Percentiles rank a stretch among this genome's conserved stretches.
Conservation (phyloP, 2,797 vertebrate species). For the Takifugu rubripes region DNA sequence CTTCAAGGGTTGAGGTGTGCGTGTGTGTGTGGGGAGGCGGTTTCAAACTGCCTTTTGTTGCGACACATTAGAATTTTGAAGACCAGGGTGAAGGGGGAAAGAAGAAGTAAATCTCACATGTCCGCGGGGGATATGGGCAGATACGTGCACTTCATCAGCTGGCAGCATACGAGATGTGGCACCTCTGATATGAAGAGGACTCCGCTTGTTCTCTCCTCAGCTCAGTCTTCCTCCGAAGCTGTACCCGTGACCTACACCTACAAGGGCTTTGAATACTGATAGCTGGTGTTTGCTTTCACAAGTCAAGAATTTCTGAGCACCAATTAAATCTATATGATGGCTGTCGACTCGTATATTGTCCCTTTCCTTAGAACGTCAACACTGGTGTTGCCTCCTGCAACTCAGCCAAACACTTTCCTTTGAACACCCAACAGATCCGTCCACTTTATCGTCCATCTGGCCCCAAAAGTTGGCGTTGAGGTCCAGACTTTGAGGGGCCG, state of each 20-base stretch:
- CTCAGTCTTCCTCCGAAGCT: slow-evolving; percentile 34
- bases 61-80: slow-evolving; percentile 56
- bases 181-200: slow-evolving; percentile 48
- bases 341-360: too few species aligned
- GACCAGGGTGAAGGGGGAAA: slow-evolving; percentile 26
- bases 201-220: slow-evolving; percentile 43
- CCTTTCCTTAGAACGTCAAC: too few species aligned
- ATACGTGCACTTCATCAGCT: slow-evolving; percentile 71
- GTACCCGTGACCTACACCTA: slow-evolving; percentile 40
- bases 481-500: too few species aligned
- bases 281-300: slow-evolving; percentile 34
- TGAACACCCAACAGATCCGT: too few species aligned
- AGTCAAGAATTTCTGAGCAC: too few species aligned
- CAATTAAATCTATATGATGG: too few species aligned
- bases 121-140: slow-evolving; percentile 68
- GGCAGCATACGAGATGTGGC: slow-evolving; percentile 66
- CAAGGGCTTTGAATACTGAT: slow-evolving; percentile 40
- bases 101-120: slow-evolving; percentile 62
- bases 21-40: slow-evolving; percentile 14
- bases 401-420: too few species aligned
- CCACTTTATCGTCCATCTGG: too few species aligned
- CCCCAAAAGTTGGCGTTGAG: too few species aligned
- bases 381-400: too few species aligned
- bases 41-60: slow-evolving; percentile 66
- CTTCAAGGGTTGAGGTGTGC: slow-evolving; percentile 11